Evolutionary conservation across 2,888 invertebrate genomes (phyloP).

Genomic region (Leptopilina syphax): DNA sequence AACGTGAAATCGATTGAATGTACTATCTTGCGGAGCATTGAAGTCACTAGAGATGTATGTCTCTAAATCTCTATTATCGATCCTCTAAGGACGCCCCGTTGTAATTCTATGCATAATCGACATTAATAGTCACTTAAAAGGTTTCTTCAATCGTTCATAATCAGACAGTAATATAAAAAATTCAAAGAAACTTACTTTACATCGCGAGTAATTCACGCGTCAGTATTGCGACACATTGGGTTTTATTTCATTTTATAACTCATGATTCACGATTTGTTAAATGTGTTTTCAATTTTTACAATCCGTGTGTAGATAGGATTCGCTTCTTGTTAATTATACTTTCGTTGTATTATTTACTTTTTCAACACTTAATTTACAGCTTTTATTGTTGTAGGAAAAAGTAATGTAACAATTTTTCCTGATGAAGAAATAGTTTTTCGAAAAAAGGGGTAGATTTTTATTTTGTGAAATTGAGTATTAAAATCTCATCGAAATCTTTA

Average conservation of each 20-base stretch:
- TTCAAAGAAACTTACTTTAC: background rate
- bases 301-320: background rate
- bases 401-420: no score
- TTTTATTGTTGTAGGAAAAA: no score
- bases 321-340: no score
- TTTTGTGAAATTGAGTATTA: no score
- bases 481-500: no score
- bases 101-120: conserved; percentile 18
- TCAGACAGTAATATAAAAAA: background rate
- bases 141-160: conserved; percentile 19
- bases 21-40: conserved; percentile 46
- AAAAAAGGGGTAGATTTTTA: no score
- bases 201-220: background rate
- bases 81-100: conserved; percentile 18
- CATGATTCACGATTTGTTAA: background rate
- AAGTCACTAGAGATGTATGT: conserved; percentile 47
- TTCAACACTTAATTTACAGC: no score
- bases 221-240: conserved; percentile 2
- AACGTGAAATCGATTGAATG: conserved; percentile 44
- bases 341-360: no score
- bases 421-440: no score
- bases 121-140: conserved; percentile 7
- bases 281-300: background rate
- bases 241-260: conserved; percentile 5
- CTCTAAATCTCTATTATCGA: conserved; percentile 53